Conservation (phyloP, 1,140 invertebrate species). For the Orius laevigatus region DNA sequence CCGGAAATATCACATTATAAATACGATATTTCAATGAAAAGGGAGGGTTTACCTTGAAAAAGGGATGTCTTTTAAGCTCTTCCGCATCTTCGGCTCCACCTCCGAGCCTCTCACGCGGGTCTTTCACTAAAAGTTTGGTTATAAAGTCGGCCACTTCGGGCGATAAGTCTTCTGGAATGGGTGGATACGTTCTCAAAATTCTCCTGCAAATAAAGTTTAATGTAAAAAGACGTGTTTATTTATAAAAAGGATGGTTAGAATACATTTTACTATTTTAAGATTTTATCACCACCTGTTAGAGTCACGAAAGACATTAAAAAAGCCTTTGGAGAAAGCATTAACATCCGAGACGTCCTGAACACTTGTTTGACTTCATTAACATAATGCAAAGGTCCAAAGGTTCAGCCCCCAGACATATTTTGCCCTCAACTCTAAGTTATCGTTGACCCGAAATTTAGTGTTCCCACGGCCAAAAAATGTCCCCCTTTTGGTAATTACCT, state of each 20-base stretch:
- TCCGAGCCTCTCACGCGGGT: constrained; percentile 69
- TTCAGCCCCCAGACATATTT: constrained; percentile 2
- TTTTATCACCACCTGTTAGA: too few species aligned
- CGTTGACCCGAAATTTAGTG: too few species aligned
- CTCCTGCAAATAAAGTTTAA: constrained; percentile 37
- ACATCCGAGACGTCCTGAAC: too few species aligned
- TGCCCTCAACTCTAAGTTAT: not conserved
- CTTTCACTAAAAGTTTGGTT: constrained; percentile 65
- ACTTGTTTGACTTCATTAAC: too few species aligned
- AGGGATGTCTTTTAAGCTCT: constrained; percentile 72
- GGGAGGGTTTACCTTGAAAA: constrained; percentile 46
- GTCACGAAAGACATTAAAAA: too few species aligned
- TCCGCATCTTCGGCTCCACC: constrained; percentile 60
- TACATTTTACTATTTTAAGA: too few species aligned
- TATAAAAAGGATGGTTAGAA: too few species aligned
- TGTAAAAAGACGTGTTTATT: too few species aligned
- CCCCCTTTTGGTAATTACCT: constrained; percentile 34
- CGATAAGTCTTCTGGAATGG: constrained; percentile 59
- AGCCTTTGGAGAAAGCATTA: too few species aligned
- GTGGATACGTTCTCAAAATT: constrained; percentile 71
- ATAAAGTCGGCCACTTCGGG: constrained; percentile 46
- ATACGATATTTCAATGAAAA: too few species aligned
- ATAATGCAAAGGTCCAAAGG: not conserved
- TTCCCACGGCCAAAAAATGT: not conserved
- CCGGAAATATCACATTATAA: too few species aligned